Base-by-base conservation (phyloP, 2,888 invertebrate genomes). In the Monochamus alternatus region DNA sequence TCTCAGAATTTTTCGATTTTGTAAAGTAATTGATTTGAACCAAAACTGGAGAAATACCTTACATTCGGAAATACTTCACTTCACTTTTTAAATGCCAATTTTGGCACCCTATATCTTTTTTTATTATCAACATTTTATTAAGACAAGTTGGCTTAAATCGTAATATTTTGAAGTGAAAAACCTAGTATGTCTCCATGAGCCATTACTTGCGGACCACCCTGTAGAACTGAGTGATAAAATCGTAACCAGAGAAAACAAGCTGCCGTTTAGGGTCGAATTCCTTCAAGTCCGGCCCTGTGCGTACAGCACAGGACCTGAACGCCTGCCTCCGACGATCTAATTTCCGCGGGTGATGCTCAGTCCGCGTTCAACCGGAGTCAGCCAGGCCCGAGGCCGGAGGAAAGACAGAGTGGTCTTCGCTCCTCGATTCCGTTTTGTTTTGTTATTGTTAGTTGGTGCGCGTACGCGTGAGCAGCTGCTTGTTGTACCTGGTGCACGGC, bases 361-460 rank as follows among this genome's bases (percentile, higher is more conserved):
- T 71, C 62, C 47, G 69, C 31, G 60, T 32, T 62, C 59, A 63
- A 60, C 71, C 71, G 63, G 71, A 30, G 69, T 43, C 43, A 44
- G 64, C 64, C 3, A 60, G 44, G 44, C 14, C 59, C 22, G 51
- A 38, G 55, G 44, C 68, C 68, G 59, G 68, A n/a, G 66, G 31
- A 47, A 55, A 55, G 44, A 14, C 22, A 44, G 64, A 22, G 64
- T 51, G 52, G 31, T 63, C 60, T 72, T 70, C 74, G 64, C 67
- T 70, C 55, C 58, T 47, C 65, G 66, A 52, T 59, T 32, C 67
- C 67, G 14, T 58, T 59, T 73, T 60, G 59, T 65, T 75, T 67
- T 73, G 63, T 71, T 74, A 60, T 51, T 70, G 73, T 76, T 74
- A 77, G 74, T 77, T 60, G 43, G 69, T 74, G 74, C 67, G 74